phyloP scores from a whole-genome alignment of 2,113 vertebrate species.

The human region GRCh38 chr16:88768001-88768500 shows the following conservation, averaged over 20 bases:
- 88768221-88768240: not conserved
- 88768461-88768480: not conserved
- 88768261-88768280: not conserved
- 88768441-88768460: constrained; percentile 71
- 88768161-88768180: not conserved
- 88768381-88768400: not conserved
- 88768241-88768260: not conserved
- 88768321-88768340: not conserved
- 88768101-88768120: not conserved
- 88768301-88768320: not conserved
- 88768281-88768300: not conserved
- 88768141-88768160: not conserved
- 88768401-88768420: not conserved
- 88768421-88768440: constrained; percentile 14
- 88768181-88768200: not conserved
- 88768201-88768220: not conserved
- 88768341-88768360: not conserved
- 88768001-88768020: not conserved
- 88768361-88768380: not conserved
- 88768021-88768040: not conserved
- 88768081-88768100: accelerated
- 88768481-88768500: constrained; percentile 54
- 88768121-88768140: not conserved
- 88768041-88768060: not conserved
- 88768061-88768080: not conserved